Evolutionary conservation across 2,888 invertebrate species (phyloP).

Genomic region (Drosophila prostipennis): DNA sequence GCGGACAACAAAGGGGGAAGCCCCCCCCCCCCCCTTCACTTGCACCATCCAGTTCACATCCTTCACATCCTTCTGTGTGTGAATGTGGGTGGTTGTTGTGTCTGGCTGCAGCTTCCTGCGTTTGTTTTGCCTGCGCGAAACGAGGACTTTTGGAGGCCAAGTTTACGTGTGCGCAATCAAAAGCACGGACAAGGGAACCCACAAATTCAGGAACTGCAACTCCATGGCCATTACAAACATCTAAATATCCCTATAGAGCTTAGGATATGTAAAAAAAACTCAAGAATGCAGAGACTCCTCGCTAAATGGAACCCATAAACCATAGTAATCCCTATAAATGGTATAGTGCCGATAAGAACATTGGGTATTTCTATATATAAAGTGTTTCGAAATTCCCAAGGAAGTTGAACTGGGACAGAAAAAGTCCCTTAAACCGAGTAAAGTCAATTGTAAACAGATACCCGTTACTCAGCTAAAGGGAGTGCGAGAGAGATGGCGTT

Average conservation of each 20-base stretch:
- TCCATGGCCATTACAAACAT: too few species aligned
- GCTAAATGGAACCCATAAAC: too few species aligned
- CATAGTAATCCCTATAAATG: constrained; percentile 4
- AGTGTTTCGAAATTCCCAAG: neutral
- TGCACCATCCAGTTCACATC: neutral
- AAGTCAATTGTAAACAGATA: too few species aligned
- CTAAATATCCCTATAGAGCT: too few species aligned
- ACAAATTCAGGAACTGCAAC: neutral
- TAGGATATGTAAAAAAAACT: too few species aligned
- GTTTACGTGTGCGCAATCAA: constrained; percentile 67
- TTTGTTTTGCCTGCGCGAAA: constrained; percentile 47
- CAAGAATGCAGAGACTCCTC: too few species aligned
- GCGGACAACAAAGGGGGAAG: constrained; percentile 23
- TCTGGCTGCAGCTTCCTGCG: constrained; percentile 39
- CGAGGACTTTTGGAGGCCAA: constrained; percentile 73
- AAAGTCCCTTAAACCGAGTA: neutral
- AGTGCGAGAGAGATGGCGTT: too few species aligned
- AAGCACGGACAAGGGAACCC: constrained; percentile 8
- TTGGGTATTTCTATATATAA: neutral
- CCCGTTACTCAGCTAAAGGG: too few species aligned
- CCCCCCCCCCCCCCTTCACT: neutral
- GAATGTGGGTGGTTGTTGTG: constrained; percentile 30
- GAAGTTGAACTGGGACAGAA: neutral
- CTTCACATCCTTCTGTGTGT: neutral
- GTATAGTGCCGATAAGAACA: neutral